Evolutionary conservation across 2,797 vertebrate genomes (phyloP).

Genomic region (Hafferia zeledoni): DNA sequence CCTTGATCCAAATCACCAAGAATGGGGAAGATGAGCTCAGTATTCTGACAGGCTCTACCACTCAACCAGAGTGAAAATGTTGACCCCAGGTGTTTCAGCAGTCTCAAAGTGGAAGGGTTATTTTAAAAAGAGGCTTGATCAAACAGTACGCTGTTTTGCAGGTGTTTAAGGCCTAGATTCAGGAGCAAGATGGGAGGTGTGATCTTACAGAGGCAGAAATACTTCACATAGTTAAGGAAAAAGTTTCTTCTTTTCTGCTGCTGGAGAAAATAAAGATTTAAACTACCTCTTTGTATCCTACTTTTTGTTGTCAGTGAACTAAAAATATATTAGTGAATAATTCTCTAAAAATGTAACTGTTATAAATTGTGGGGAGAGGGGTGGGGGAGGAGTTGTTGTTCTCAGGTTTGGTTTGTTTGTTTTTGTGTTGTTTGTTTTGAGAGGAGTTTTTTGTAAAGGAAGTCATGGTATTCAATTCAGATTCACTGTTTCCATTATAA

Average conservation of each 20-base stretch:
- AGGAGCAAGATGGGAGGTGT: not conserved
- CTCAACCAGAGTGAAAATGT: not conserved
- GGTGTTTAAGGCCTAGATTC: not conserved
- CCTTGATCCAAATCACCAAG: not conserved
- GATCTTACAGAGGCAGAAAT: not conserved
- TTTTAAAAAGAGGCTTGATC: not conserved
- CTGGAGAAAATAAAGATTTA: not conserved
- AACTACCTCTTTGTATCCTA: not conserved
- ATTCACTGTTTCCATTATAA: not conserved
- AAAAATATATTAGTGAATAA: not conserved
- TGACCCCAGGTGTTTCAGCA: not conserved
- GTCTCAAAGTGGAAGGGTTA: not conserved
- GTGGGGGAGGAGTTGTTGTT: not conserved
- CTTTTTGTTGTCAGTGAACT: not conserved
- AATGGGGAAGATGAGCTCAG: not conserved
- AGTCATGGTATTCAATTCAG: not conserved
- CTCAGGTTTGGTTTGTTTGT: not conserved
- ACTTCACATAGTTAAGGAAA: not conserved
- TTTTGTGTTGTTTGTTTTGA: too few relatives aligned
- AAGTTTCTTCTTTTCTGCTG: not conserved
- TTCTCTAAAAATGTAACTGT: not conserved
- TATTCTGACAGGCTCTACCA: not conserved
- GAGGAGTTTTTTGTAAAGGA: not conserved
- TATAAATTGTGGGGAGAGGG: not conserved
- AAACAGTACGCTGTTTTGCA: not conserved